These are phyloP conservation scores for Megaceryle torquata DNA, from an alignment of 2,113 vertebrate species.

Conservation along the genomic window DNA sequence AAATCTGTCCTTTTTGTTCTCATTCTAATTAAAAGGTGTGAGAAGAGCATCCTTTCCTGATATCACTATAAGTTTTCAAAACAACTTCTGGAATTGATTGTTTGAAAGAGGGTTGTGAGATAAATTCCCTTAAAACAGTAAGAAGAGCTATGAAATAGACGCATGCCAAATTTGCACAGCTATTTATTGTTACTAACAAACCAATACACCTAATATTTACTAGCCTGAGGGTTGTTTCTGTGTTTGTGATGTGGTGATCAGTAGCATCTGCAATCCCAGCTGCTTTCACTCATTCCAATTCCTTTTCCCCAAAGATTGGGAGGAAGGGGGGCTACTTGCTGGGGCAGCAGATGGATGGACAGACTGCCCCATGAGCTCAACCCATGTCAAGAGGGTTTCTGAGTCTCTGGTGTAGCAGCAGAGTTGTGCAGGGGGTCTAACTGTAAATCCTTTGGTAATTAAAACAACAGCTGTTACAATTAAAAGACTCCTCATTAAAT, in stretches of 20 bases:
- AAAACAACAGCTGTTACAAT: constrained; percentile 73
- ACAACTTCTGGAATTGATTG: neutral
- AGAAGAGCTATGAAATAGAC: neutral
- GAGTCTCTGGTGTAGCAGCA: constrained; percentile 18
- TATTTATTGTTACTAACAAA: neutral
- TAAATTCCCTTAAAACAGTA: neutral
- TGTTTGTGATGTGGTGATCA: neutral
- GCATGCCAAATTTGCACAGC: neutral
- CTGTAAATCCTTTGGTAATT: constrained; percentile 71
- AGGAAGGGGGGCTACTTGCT: constrained; percentile 43
- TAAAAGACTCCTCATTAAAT: constrained; percentile 68
- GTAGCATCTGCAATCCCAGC: neutral
- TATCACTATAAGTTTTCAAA: neutral
- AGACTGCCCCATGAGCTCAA: neutral
- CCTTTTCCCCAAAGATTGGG: constrained; percentile 2
- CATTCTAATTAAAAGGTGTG: neutral
- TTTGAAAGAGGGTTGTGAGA: neutral
- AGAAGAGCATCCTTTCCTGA: neutral
- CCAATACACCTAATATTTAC: neutral
- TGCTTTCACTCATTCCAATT: neutral
- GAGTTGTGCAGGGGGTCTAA: constrained; percentile 46
- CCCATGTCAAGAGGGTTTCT: constrained; percentile 8
- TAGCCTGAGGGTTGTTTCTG: neutral
- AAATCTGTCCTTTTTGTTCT: neutral
- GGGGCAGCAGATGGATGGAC: neutral